phyloP scores from a whole-genome alignment of 1,140 invertebrate species.

The Trachymyrmex cornetzi region DNA sequence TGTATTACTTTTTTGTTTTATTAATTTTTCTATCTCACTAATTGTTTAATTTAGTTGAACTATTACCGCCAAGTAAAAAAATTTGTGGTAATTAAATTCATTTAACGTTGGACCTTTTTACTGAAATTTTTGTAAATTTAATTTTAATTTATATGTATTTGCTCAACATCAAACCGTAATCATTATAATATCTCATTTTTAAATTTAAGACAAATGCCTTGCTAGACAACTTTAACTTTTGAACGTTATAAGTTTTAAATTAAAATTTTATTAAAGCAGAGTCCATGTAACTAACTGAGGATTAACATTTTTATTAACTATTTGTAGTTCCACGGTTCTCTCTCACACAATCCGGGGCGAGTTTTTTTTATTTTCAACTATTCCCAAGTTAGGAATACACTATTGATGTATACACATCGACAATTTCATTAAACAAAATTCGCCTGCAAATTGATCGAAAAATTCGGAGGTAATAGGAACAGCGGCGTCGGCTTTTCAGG shows the following conservation, averaged over 20 bases:
- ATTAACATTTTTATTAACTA: conserved; percentile 1
- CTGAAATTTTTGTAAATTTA: not conserved
- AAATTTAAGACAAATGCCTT: not conserved
- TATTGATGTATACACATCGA: conserved; percentile 15
- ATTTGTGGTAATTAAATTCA: not conserved
- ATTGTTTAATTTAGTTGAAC: not conserved
- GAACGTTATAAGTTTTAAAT: not conserved
- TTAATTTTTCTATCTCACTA: not conserved
- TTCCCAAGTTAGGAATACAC: not conserved
- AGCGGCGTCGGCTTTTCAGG: not conserved
- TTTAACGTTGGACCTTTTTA: not conserved
- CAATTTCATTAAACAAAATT: conserved; percentile 48
- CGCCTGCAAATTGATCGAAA: conserved; percentile 43
- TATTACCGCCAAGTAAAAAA: not conserved
- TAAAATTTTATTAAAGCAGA: not conserved
- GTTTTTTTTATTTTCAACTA: not conserved
- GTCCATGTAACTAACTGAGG: not conserved
- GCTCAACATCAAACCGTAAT: not conserved
- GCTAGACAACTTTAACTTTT: not conserved
- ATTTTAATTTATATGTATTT: not conserved
- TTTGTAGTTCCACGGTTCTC: not conserved
- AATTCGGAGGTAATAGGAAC: conserved; percentile 35
- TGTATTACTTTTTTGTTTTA: not conserved
- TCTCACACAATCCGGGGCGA: not conserved
- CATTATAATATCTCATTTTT: not conserved